A percentile compares a stretch with the other conserved stretches of the same genome.
These are phyloP conservation scores for Alectoris magna DNA, from an alignment of 2,797 vertebrate species.

Conservation along the genomic window DNA sequence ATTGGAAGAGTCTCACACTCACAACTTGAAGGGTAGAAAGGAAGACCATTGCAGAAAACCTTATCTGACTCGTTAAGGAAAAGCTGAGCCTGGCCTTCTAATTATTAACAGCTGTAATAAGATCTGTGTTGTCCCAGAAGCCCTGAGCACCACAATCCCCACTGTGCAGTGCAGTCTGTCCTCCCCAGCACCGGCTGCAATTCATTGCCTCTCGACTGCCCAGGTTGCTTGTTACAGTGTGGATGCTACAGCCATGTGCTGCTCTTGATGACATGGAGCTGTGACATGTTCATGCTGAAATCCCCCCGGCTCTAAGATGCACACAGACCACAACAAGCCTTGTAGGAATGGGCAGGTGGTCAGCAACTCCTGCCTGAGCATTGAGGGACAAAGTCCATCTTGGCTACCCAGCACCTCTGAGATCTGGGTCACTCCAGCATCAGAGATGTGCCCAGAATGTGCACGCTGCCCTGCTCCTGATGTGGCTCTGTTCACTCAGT, in stretches of 20 bases:
- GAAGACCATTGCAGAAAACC: too few relatives aligned
- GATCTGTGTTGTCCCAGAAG: rapidly evolving
- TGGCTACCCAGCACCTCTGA: not conserved
- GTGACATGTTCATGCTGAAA: not conserved
- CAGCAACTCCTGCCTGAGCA: not conserved
- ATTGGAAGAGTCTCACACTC: too few relatives aligned
- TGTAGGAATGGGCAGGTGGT: not conserved
- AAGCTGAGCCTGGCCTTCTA: too few relatives aligned
- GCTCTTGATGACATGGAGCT: not conserved
- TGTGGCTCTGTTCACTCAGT: not conserved
- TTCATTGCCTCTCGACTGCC: not conserved
- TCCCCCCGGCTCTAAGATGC: not conserved
- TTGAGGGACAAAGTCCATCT: not conserved
- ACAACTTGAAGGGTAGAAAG: too few relatives aligned
- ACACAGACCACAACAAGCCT: not conserved
- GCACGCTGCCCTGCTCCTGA: not conserved
- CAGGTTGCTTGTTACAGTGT: not conserved
- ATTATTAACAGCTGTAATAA: too few relatives aligned
- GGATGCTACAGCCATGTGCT: not conserved
- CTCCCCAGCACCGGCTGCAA: not conserved
- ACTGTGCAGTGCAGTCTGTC: rapidly evolving
- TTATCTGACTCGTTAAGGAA: too few relatives aligned
- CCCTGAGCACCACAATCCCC: not conserved
- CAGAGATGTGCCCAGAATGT: not conserved
- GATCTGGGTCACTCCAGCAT: not conserved